Evolutionary conservation across 2,113 vertebrate species (phyloP).

Genomic region (Cichladusa arquata): DNA sequence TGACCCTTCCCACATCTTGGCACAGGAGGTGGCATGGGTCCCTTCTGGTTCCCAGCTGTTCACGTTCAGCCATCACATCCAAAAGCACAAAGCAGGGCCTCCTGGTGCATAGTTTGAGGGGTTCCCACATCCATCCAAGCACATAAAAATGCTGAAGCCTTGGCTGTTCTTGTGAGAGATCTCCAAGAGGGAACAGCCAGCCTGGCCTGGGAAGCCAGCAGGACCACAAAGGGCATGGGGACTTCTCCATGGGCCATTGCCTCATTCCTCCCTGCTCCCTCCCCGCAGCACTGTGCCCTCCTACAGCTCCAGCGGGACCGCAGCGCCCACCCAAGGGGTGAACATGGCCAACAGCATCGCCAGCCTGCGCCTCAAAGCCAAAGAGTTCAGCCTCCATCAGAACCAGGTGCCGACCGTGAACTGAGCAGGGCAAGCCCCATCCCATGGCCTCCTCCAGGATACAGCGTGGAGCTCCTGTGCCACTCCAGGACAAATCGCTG

Average conservation of each 20-base stretch:
- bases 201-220: background rate
- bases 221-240: background rate
- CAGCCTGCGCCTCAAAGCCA: constrained; percentile 84
- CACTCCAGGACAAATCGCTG: rapidly evolving
- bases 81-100: background rate
- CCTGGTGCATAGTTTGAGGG: constrained; percentile 9
- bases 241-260: background rate
- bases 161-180: constrained; percentile 29
- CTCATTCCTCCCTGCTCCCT: background rate
- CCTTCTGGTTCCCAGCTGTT: constrained; percentile 36
- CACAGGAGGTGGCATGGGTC: background rate
- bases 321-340: constrained; percentile 71
- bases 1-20: constrained; percentile 25
- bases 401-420: constrained; percentile 83
- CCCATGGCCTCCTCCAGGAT: background rate
- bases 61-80: background rate
- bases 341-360: constrained; percentile 85
- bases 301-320: constrained; percentile 72
- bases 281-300: constrained; percentile 73
- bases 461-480: background rate
- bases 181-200: background rate
- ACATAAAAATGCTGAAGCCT: constrained; percentile 21
- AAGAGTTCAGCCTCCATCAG: constrained; percentile 84
- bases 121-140: constrained; percentile 26
- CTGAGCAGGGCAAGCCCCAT: constrained; percentile 60